Base-by-base conservation (phyloP, 37 sponge, comb jelly and placozoan species). In the Tethya wilhelma region DNA sequence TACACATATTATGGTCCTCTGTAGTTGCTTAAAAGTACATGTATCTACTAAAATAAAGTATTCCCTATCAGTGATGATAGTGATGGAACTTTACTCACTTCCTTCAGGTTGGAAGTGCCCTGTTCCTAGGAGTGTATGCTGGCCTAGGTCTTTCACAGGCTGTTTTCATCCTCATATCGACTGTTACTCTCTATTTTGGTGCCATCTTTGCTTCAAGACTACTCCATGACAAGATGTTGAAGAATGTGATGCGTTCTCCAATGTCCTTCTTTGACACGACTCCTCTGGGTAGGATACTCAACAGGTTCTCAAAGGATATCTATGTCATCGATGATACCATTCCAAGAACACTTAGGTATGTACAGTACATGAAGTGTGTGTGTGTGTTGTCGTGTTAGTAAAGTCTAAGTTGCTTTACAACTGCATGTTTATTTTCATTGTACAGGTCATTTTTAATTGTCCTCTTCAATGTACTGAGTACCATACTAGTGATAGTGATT, bases 241-340 rank as follows among this genome's bases (percentile, higher is more conserved):
- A 38, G 64, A 95, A 85, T 43, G 77, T 98, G 64, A 67, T 98
- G 19, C 71, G 92, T 1, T 84, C 88, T 63, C 98, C 98, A 25
- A 95, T 98, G 96, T 79, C 93, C 0, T 98, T 98, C 91, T 98
- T 98, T 87, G 98, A 98, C 60, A 98, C 93, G 46, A 98, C 93
- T n/a, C 98, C 98, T 0, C 81, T 93, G 5, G 98, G 98, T 20
- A 77, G 98, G 44, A 88, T 98, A 31, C 75, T 98, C 33, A 95
- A 98, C 81, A 70, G 98, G 20, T 98, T 98, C 78, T 95, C 96
- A 31, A 98, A 98, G 82, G 98, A 98, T 64, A 85, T 98, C 31
- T 93, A 95, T 75, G 77, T 64, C 1, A 88, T 98, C 58, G 98
- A 98, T 68, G 94, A 91, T 63, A 60, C 69, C 6, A 84, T 98